These are phyloP conservation scores for Spinibarbus caldwelli DNA, from an alignment of 2,797 vertebrate species.

Conservation along the genomic window DNA sequence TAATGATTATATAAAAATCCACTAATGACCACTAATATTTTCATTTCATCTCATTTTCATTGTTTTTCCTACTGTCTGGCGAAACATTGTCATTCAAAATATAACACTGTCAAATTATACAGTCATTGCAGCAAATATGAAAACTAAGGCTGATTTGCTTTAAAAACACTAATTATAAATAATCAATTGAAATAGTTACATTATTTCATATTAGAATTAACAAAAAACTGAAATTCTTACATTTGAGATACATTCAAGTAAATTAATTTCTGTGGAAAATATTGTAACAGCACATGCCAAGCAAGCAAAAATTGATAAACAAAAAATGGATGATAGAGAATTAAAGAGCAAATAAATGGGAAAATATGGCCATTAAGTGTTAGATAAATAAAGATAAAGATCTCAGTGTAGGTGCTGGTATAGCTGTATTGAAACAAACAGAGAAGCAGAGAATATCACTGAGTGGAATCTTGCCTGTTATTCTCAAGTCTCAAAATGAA, in stretches of 20 bases:
- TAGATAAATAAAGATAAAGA: neutral
- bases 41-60: neutral
- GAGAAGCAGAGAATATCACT: neutral
- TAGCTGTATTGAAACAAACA: neutral
- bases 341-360: neutral
- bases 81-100: neutral
- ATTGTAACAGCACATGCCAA: neutral
- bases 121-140: neutral
- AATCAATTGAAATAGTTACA: too few relatives aligned
- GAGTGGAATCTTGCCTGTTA: constrained; percentile 13
- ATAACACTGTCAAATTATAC: neutral
- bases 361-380: neutral
- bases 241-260: neutral
- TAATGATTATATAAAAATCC: neutral
- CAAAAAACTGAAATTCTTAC: too few relatives aligned
- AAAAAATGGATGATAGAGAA: neutral
- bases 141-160: neutral
- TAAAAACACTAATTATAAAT: too few relatives aligned
- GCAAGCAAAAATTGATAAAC: neutral
- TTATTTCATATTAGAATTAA: too few relatives aligned
- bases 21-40: neutral
- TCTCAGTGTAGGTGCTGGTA: neutral
- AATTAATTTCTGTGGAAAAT: neutral
- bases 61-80: neutral
- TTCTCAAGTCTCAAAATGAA: neutral